These are phyloP conservation scores for Coronaproctus castanopsis DNA, from an alignment of 2,888 invertebrate genomes.

Conservation along the genomic window DNA sequence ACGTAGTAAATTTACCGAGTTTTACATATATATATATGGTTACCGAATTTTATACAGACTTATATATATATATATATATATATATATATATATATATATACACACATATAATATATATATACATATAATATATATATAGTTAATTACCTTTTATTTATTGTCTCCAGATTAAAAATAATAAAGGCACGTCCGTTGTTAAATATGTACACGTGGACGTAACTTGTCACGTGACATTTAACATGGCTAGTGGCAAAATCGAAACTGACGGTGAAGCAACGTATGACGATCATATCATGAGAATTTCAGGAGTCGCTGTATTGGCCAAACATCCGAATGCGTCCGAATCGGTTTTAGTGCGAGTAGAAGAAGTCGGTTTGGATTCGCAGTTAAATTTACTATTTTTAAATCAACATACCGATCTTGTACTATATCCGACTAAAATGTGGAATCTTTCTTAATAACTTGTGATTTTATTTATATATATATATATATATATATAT, in stretches of 20 bases:
- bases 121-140: too few relatives aligned
- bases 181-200: slow-evolving; percentile 34
- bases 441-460: too few relatives aligned
- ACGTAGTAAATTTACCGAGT: too few relatives aligned
- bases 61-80: too few relatives aligned
- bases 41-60: too few relatives aligned
- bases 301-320: slow-evolving; percentile 43
- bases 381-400: slow-evolving; percentile 45
- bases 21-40: too few relatives aligned
- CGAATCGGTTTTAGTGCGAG: slow-evolving; percentile 35
- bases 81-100: too few relatives aligned
- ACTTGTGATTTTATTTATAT: too few relatives aligned
- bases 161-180: too few relatives aligned
- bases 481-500: too few relatives aligned
- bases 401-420: slow-evolving; percentile 40
- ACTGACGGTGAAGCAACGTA: slow-evolving; percentile 29
- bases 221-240: slow-evolving; percentile 37
- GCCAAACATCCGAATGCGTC: slow-evolving; percentile 34
- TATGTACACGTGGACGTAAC: slow-evolving; percentile 45
- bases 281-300: slow-evolving; percentile 41
- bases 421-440: slow-evolving; percentile 25
- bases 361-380: slow-evolving; percentile 46
- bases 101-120: too few relatives aligned
- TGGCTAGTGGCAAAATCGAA: slow-evolving; percentile 9
- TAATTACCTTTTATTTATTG: too few relatives aligned